Evolutionary conservation across 2,797 vertebrate species (phyloP).

Genomic region (Stomatorhinus walkeri): DNA sequence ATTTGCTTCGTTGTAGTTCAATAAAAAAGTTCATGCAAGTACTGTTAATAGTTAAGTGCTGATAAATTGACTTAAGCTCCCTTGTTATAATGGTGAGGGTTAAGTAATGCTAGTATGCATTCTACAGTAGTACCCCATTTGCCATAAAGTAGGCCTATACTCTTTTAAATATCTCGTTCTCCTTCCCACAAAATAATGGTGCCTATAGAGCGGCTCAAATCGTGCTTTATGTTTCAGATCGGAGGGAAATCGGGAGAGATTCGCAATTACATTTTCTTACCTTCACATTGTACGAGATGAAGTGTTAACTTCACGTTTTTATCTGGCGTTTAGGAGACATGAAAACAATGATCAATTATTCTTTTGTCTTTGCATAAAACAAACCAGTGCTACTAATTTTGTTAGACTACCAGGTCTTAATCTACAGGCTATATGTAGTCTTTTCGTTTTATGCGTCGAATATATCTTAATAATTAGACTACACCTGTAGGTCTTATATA

Average conservation of each 20-base stretch:
- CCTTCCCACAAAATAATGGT: not conserved
- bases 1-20: not conserved
- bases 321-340: not conserved
- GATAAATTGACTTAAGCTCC: not conserved
- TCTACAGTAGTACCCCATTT: not conserved
- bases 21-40: not conserved
- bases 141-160: not conserved
- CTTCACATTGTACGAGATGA: not conserved
- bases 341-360: not conserved
- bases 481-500: not conserved
- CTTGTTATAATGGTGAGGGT: not conserved
- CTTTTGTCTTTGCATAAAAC: not conserved
- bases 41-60: not conserved
- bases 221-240: not conserved
- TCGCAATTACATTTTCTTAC: not conserved
- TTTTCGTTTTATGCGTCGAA: not conserved
- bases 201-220: not conserved
- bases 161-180: not conserved
- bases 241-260: not conserved
- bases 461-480: not conserved
- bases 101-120: not conserved
- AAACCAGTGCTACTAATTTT: not conserved
- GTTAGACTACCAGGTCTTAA: not conserved
- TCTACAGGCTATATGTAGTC: not conserved
- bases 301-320: not conserved